phyloP scores from a whole-genome alignment of 2,113 vertebrate species.

The Aramus guarauna region DNA sequence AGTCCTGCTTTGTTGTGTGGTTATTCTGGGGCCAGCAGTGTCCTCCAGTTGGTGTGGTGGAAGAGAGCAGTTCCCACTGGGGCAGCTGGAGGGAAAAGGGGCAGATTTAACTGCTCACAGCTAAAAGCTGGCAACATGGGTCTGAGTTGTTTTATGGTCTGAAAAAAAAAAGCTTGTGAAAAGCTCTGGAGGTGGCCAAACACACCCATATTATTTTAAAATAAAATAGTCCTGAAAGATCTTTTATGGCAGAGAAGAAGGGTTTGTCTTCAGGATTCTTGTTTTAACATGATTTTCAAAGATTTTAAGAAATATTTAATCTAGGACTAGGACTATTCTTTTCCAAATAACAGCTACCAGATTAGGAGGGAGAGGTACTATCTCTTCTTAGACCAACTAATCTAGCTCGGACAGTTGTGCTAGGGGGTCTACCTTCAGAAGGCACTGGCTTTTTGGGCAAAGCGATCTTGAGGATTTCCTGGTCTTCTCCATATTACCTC shows the following conservation, averaged over 20 bases:
- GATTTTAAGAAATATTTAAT: background rate
- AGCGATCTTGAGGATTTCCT: background rate
- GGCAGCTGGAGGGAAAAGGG: background rate
- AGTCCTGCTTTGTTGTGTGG: background rate
- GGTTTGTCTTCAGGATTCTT: background rate
- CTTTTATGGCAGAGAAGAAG: background rate
- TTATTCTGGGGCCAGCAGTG: background rate
- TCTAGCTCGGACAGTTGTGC: background rate
- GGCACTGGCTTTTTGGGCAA: background rate
- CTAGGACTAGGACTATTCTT: background rate
- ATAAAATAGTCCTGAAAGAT: background rate
- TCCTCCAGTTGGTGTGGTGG: background rate
- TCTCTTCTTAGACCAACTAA: background rate
- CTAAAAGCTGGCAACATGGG: background rate
- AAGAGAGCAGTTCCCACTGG: background rate
- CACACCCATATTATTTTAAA: background rate
- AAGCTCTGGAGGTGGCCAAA: background rate
- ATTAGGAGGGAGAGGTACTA: background rate
- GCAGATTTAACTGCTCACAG: background rate
- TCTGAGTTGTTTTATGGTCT: background rate
- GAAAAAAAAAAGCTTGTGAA: background rate
- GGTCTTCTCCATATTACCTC: background rate
- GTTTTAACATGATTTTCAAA: background rate
- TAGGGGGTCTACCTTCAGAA: background rate
- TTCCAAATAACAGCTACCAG: background rate